Base-by-base conservation (phyloP, 2,888 invertebrate genomes). In the Carcina quercana region DNA sequence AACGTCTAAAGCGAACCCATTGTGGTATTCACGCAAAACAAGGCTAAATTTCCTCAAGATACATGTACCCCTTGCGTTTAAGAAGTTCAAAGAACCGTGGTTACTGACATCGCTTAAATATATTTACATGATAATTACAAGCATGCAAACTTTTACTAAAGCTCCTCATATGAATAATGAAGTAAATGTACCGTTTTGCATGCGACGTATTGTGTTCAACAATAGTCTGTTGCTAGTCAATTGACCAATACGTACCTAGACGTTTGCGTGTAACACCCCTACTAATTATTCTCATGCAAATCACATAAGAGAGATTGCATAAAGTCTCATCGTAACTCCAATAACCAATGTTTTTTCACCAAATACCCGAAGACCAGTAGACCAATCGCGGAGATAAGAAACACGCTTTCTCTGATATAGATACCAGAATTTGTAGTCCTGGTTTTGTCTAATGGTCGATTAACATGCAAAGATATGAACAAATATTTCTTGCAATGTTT, bases 401-500 rank as follows among this genome's bases (percentile, higher is more conserved):
- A 29, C 10, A 24, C 24, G 35, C 28, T 26, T 25, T 35, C 34
- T 34, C 13, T 35, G 31, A 28, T 24, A 31, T 28, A 19, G 30
- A 35, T 27, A 35, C 22, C 28, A 35, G 27, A 28, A 27, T 30
- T 27, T 30, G 20, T 32, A 3, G 15, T 36, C 32, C 35, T 25
- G 32, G 28, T 32, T n/a, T 29, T 15, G 31, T 22, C 14, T n/a
- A 32, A 37, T 25, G 11, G 29, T 10, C 17, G 17, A 13, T 27
- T 30, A 17, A 17, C 36, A 37, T 32, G 36, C 36, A 27, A 33
- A 32, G n/a, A n/a, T n/a, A n/a, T n/a, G n/a, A n/a, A n/a, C n/a
- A n/a, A n/a, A n/a, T n/a, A n/a, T n/a, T n/a, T n/a, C n/a, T n/a
- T n/a, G n/a, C n/a, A n/a, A n/a, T n/a, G n/a, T n/a, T n/a, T n/a